Percentiles rank a stretch among this genome's conserved stretches.
Evolutionary conservation across 2,888 invertebrate species (phyloP).

Genomic region (Mimas tiliae): DNA sequence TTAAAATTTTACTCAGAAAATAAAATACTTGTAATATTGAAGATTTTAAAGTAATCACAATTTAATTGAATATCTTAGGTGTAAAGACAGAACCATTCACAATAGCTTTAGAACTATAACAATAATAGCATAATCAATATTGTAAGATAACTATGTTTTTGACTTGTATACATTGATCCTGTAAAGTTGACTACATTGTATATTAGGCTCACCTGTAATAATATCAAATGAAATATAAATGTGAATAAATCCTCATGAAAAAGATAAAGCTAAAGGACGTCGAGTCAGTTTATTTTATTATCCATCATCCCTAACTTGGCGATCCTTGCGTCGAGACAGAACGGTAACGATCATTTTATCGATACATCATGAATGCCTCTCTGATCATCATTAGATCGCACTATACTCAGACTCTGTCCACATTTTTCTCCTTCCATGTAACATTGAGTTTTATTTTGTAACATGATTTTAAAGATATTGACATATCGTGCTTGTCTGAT

Average conservation of each 20-base stretch:
- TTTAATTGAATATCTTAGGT: slow-evolving; percentile 62
- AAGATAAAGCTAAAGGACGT: slow-evolving; percentile 66
- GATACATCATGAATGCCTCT: slow-evolving; percentile 84
- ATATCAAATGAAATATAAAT: slow-evolving; percentile 77
- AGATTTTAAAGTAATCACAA: slow-evolving; percentile 60
- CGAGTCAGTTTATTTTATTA: slow-evolving; percentile 73
- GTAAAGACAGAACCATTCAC: slow-evolving; percentile 77
- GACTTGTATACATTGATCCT: slow-evolving; percentile 83
- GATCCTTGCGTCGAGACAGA: slow-evolving; percentile 79
- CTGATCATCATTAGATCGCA: slow-evolving; percentile 83
- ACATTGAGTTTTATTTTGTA: slow-evolving; percentile 59
- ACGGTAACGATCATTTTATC: slow-evolving; percentile 83
- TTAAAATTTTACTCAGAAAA: slow-evolving; percentile 52
- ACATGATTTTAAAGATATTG: slow-evolving; percentile 56
- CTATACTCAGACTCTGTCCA: slow-evolving; percentile 73
- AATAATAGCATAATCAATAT: slow-evolving; percentile 78
- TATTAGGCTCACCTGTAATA: slow-evolving; percentile 78
- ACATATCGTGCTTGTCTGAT: slow-evolving; percentile 71
- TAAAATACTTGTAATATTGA: slow-evolving; percentile 55
- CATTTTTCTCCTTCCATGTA: slow-evolving; percentile 74
- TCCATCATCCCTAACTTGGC: slow-evolving; percentile 74
- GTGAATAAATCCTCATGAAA: slow-evolving; percentile 81
- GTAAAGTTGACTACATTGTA: slow-evolving; percentile 77
- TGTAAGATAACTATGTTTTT: slow-evolving; percentile 83
- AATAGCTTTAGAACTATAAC: slow-evolving; percentile 80